Conservation (phyloP, 2,888 invertebrate species). For the Epinotia bilunana region DNA sequence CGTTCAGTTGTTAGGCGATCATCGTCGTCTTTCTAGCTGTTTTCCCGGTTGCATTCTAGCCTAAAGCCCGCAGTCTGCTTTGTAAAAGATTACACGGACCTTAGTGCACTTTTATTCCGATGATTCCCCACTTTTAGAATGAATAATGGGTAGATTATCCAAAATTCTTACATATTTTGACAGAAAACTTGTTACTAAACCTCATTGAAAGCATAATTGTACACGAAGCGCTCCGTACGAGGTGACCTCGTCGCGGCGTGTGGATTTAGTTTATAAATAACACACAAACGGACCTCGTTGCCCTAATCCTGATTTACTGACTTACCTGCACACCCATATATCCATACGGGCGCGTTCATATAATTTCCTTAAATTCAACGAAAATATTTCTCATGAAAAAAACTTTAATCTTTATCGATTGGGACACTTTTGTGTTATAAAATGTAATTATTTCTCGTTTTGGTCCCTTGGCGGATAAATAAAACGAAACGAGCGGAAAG, state of each 20-base stretch:
- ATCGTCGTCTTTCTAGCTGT: too few species aligned
- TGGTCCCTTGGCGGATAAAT: constrained; percentile 8
- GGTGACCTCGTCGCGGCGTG: constrained; percentile 29
- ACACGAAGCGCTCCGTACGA: constrained; percentile 17
- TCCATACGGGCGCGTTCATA: constrained; percentile 36
- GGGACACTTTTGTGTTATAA: constrained; percentile 36
- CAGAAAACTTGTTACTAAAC: constrained; percentile 21
- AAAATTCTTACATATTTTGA: constrained; percentile 12
- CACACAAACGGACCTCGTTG: constrained; percentile 48
- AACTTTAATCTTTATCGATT: constrained; percentile 42
- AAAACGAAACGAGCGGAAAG: constrained; percentile 13
- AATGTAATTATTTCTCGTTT: constrained; percentile 36
- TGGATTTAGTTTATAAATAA: constrained; percentile 49
- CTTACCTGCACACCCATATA: constrained; percentile 44
- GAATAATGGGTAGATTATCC: background rate
- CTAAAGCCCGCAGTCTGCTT: too few species aligned
- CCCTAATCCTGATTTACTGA: constrained; percentile 51
- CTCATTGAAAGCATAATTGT: constrained; percentile 31
- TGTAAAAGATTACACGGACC: too few species aligned
- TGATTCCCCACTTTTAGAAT: background rate
- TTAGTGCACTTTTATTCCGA: background rate
- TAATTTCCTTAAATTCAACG: constrained; percentile 22
- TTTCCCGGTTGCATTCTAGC: too few species aligned
- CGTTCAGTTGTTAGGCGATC: too few species aligned
- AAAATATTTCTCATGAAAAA: constrained; percentile 27